Evolutionary conservation across 2,888 invertebrate genomes (phyloP).

Genomic region (Thysanoteuthis rhombus): DNA sequence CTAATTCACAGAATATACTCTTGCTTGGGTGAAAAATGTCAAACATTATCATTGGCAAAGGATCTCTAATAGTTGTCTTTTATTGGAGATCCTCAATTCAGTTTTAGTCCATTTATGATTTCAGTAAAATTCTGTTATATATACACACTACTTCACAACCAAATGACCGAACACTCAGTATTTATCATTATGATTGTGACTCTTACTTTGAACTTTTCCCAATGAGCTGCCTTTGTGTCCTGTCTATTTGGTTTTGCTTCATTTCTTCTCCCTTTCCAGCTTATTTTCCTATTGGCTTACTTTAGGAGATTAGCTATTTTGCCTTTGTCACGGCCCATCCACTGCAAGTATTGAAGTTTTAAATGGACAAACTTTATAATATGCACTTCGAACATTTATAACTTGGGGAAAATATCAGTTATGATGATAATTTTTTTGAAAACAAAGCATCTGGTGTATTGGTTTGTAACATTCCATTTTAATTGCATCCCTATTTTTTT

Average conservation of each 20-base stretch:
- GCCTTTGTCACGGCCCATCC: neutral
- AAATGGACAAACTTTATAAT: neutral
- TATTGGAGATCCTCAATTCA: neutral
- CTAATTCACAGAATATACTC: neutral
- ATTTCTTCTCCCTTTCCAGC: neutral
- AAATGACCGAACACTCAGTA: too few species aligned
- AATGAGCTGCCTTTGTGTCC: too few species aligned
- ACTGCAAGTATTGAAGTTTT: neutral
- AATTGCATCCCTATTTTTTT: too few species aligned
- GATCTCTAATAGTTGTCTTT: too few species aligned
- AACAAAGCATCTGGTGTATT: too few species aligned
- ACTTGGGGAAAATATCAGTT: neutral
- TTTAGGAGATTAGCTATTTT: neutral
- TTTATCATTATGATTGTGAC: neutral
- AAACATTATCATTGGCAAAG: neutral
- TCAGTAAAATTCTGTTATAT: neutral
- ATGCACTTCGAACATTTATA: neutral
- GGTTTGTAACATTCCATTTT: too few species aligned
- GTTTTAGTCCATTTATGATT: neutral
- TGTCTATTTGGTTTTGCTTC: neutral
- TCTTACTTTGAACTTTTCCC: too few species aligned
- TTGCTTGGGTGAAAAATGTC: neutral
- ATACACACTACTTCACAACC: too few species aligned
- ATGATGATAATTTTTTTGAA: too few species aligned
- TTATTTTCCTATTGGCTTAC: neutral